Evolutionary conservation across 1,140 invertebrate species (phyloP).

Genomic region (Ips typographus): DNA sequence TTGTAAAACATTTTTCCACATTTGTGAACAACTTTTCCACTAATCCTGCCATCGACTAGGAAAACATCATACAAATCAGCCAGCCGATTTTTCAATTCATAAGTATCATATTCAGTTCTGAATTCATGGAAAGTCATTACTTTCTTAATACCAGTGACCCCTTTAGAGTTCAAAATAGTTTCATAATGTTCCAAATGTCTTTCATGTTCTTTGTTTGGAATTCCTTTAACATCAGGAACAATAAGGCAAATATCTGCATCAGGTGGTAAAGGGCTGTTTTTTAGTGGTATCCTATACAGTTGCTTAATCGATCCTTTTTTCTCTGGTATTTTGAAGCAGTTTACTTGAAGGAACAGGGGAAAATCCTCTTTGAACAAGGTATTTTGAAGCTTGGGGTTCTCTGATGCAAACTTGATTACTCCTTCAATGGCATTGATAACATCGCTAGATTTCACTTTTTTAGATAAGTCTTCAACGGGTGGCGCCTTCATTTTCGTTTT

Average conservation of each 20-base stretch:
- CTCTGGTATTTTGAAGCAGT: conserved; percentile 54
- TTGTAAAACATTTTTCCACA: conserved; percentile 63
- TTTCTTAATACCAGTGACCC: conserved; percentile 55
- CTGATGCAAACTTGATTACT: conserved; percentile 35
- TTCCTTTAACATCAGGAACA: conserved; percentile 56
- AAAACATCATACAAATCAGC: conserved; percentile 64
- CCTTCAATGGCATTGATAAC: conserved; percentile 34
- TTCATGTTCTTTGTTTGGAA: conserved; percentile 59
- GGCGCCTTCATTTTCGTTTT: too few species aligned
- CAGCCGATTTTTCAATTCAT: conserved; percentile 63
- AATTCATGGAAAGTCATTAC: conserved; percentile 64
- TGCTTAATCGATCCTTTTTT: conserved; percentile 46
- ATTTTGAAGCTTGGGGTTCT: conserved; percentile 43
- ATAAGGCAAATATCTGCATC: conserved; percentile 60
- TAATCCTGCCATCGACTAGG: conserved; percentile 63
- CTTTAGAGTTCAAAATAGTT: conserved; percentile 56
- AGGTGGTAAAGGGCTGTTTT: conserved; percentile 54
- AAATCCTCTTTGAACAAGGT: conserved; percentile 51
- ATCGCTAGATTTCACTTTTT: conserved; percentile 27
- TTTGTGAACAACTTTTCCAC: conserved; percentile 61
- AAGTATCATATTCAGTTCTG: conserved; percentile 66
- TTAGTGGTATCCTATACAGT: conserved; percentile 55
- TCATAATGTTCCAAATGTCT: conserved; percentile 61
- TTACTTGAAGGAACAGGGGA: conserved; percentile 54
- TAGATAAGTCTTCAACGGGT: too few species aligned